These are phyloP conservation scores for Sylvilagus bachmani DNA, from an alignment of 2,113 vertebrate genomes.

Conservation along the genomic window DNA sequence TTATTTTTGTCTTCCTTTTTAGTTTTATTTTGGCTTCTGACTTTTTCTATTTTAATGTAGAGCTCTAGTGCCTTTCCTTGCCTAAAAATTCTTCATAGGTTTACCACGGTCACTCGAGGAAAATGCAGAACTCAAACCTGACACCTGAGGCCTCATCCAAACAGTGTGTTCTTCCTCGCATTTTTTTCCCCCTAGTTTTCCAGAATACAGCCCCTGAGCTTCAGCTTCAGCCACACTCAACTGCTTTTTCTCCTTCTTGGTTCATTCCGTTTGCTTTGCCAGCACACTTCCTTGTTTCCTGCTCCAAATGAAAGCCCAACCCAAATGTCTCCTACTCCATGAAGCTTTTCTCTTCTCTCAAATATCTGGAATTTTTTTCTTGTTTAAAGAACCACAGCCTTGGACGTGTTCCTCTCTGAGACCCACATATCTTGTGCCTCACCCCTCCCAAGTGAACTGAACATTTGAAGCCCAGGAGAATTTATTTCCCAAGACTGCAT, in stretches of 20 bases:
- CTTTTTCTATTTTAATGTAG: not conserved
- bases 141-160: not conserved
- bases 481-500: too few relatives aligned
- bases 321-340: not conserved
- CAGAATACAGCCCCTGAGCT: not conserved
- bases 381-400: not conserved
- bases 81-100: not conserved
- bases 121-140: constrained; percentile 1
- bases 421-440: too few relatives aligned
- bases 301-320: not conserved
- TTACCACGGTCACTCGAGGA: not conserved
- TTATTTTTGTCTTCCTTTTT: too few relatives aligned
- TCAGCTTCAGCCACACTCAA: not conserved
- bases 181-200: not conserved
- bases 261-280: not conserved
- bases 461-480: too few relatives aligned
- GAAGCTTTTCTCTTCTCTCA: not conserved
- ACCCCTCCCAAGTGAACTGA: too few relatives aligned
- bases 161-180: not conserved
- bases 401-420: not conserved
- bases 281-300: not conserved
- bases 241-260: not conserved
- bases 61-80: constrained; percentile 3
- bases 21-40: not conserved
- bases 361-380: not conserved